A percentile compares a stretch with the other conserved stretches of the same genome.
phyloP scores from a whole-genome alignment of 2,113 vertebrate species.

The Oostethus manadensis region DNA sequence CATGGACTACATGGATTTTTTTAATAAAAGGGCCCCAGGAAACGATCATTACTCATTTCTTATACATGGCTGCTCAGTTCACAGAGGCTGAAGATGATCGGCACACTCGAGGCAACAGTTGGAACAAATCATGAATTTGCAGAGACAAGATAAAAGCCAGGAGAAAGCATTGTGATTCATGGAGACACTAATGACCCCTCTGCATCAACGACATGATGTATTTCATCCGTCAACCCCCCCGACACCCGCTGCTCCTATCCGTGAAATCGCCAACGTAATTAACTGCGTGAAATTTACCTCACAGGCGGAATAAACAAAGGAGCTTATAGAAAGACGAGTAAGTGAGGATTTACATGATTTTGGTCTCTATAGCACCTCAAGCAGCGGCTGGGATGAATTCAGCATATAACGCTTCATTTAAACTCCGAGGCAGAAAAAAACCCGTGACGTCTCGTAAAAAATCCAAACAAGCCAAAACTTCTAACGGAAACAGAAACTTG shows the following conservation, averaged over 20 bases:
- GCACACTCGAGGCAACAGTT: conserved; percentile 33
- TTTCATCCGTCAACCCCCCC: conserved; percentile 2
- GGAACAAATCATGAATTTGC: conserved; percentile 48
- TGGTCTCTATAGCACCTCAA: conserved; percentile 47
- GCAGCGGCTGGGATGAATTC: conserved; percentile 52
- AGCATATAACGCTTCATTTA: conserved; percentile 58
- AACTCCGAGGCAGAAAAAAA: conserved; percentile 25
- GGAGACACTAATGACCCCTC: conserved; percentile 35
- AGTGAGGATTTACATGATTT: conserved; percentile 29
- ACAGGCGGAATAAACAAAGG: conserved; percentile 26
- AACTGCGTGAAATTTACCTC: conserved; percentile 45
- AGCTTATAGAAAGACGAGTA: conserved; percentile 28
- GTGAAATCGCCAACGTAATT: conserved; percentile 53
- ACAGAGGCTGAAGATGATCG: conserved; percentile 15
- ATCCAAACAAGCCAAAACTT: conserved; percentile 13
- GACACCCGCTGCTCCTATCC: conserved; percentile 22
- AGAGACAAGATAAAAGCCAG: conserved; percentile 47
- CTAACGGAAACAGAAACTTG: neutral
- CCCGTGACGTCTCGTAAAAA: conserved; percentile 10
- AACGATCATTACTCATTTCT: conserved; percentile 23
- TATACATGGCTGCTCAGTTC: conserved; percentile 24
- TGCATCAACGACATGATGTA: conserved; percentile 27
- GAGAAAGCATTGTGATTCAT: conserved; percentile 34
- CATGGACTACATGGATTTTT: conserved; percentile 18
- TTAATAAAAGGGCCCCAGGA: conserved; percentile 31